Percentiles rank a stretch among this genome's conserved stretches.
phyloP scores from a whole-genome alignment of 1,140 invertebrate species.

The Helicoverpa armigera region DNA sequence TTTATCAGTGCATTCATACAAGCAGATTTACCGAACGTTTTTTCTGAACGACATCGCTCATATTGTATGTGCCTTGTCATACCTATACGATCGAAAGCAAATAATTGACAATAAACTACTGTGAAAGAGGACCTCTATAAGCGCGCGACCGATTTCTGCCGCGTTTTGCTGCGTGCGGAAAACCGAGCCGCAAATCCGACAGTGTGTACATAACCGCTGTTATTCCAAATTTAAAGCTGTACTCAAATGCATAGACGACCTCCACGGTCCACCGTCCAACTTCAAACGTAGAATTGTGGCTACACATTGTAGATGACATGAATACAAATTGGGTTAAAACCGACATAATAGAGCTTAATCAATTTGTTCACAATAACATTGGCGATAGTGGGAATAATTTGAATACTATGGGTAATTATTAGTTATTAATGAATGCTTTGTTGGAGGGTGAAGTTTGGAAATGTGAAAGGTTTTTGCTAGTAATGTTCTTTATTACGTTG shows the following conservation, averaged over 20 bases:
- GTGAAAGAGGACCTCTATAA: too few relatives aligned
- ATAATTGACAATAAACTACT: too few relatives aligned
- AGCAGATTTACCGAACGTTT: too few relatives aligned
- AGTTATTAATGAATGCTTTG: neutral
- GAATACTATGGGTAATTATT: neutral
- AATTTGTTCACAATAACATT: neutral
- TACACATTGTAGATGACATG: constrained; percentile 15
- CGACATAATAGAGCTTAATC: neutral
- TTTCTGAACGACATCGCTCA: too few relatives aligned
- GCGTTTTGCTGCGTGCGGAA: too few relatives aligned
- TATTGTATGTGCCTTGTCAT: too few relatives aligned
- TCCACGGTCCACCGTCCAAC: neutral
- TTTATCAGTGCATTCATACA: too few relatives aligned
- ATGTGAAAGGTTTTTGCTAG: neutral
- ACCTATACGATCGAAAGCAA: too few relatives aligned
- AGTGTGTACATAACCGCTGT: neutral
- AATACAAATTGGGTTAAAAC: constrained; percentile 24
- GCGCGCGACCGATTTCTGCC: too few relatives aligned
- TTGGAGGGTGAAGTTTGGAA: neutral
- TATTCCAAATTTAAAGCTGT: neutral
- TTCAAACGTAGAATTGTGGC: constrained; percentile 4
- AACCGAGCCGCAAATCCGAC: too few relatives aligned
- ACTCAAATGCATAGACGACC: neutral
- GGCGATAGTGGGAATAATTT: neutral
- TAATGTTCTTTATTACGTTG: too few relatives aligned